Percentiles rank a stretch among this genome's conserved stretches.
Conservation (phyloP, 2,113 vertebrate species). For the Anhinga rufa region DNA sequence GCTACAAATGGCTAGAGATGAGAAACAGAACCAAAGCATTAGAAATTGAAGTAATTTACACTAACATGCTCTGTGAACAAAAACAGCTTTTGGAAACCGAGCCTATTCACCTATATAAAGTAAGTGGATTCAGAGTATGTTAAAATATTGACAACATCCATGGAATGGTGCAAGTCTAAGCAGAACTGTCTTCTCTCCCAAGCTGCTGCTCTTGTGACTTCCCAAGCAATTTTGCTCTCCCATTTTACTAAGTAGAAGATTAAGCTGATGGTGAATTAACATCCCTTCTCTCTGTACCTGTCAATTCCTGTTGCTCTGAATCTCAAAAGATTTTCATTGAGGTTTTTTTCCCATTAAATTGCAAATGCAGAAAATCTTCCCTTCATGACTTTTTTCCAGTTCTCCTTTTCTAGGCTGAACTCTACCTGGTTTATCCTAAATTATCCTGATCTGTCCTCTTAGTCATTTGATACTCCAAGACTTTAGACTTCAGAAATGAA, state of each 20-base stretch:
- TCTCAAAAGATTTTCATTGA: not conserved
- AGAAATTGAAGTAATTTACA: not conserved
- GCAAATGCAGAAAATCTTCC: not conserved
- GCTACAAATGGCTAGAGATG: not conserved
- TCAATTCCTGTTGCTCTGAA: not conserved
- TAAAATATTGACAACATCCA: not conserved
- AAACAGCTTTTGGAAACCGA: not conserved
- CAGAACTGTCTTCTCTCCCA: not conserved
- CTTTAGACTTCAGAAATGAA: not conserved
- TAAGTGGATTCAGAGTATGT: not conserved
- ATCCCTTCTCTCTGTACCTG: not conserved
- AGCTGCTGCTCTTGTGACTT: not conserved
- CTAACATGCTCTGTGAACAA: not conserved
- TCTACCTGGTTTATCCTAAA: not conserved
- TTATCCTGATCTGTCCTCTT: not conserved
- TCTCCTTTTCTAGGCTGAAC: not conserved
- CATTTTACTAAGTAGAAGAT: not conserved
- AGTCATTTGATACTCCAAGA: not conserved
- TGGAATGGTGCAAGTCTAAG: not conserved
- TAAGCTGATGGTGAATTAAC: not conserved
- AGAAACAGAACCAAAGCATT: not conserved
- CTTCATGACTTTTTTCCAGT: not conserved
- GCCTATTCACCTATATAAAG: not conserved
- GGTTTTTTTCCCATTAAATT: not conserved
- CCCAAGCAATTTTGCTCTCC: not conserved